Base-by-base conservation (phyloP, 2,797 vertebrate genomes). In the Poecilia gillii region DNA sequence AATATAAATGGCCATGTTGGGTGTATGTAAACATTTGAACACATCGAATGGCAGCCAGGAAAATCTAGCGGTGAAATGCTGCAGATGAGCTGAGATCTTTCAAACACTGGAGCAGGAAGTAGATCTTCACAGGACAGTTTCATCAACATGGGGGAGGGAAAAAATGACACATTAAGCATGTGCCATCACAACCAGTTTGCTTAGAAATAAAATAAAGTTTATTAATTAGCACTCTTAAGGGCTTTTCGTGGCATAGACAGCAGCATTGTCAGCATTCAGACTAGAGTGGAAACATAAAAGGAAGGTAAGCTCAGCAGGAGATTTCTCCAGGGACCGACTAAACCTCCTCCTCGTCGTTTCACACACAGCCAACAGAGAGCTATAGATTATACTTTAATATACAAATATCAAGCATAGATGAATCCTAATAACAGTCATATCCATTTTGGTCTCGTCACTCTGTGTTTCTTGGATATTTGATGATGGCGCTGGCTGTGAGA, bases 341-440 rank as follows among this genome's bases (percentile, higher is more conserved):
- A 91, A 90, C 92, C 89, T 90, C 90, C 79, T 81, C 86, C 84
- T 80, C 87, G 93, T 89, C 90, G 82, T 89, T 85, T 85, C 90
- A 90, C 88, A 87, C 90, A 89, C 81, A 90, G 85, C 80, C 81
- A 80, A 89, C 81, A 83, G 90, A 90, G 91, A 88, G 82, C 80
- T 90, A 92, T 91, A 92, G 91, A 95, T 94, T 93, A 90, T 84
- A 85, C 84, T 94, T 95, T 94, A 93, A 94, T 94, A 92, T 88
- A 91, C 91, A 91, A 92, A 94, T 90, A 95, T 93, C 90, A 91
- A 91, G 92, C 90, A 75, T 23, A 81, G 88, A 90, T 84, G 82
- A 81, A 87, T 92, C 84, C 89, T 89, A 91, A 93, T 90, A 91
- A 89, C 80, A 86, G 89, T 87, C 91, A 85, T 87, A 85, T 91